Evolutionary conservation across 2,888 invertebrate genomes (phyloP).

Genomic region (Dexiosoma caninum): DNA sequence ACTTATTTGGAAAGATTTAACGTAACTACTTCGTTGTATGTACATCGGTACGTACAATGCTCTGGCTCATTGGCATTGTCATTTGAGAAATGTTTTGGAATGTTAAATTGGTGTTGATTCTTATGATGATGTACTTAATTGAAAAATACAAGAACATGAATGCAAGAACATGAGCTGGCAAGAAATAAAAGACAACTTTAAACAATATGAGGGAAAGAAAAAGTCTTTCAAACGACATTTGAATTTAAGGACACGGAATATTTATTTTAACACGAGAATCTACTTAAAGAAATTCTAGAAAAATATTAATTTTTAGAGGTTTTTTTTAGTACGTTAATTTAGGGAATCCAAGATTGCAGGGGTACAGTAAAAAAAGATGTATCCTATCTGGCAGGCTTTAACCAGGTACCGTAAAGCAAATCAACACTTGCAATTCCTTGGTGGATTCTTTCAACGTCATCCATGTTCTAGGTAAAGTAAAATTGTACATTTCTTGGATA

Average conservation of each 20-base stretch:
- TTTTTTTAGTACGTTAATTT: too few species aligned
- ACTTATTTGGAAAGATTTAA: constrained; percentile 60
- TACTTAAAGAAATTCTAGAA: background rate
- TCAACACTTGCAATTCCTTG: too few species aligned
- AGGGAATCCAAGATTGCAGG: too few species aligned
- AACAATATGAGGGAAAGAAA: background rate
- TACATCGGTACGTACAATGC: constrained; percentile 24
- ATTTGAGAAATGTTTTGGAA: constrained; percentile 62
- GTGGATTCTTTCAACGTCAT: too few species aligned
- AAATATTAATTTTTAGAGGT: too few species aligned
- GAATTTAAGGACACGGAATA: constrained; percentile 40
- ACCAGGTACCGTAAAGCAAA: too few species aligned
- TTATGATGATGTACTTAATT: constrained; percentile 62
- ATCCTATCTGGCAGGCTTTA: too few species aligned
- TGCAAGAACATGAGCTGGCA: background rate
- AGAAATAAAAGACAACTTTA: background rate
- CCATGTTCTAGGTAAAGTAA: too few species aligned
- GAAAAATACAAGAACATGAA: constrained; percentile 26
- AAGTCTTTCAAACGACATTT: background rate
- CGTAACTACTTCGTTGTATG: constrained; percentile 13
- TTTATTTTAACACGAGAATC: constrained; percentile 21
- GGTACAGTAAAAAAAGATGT: too few species aligned
- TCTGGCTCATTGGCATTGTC: constrained; percentile 65
- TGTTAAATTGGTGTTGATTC: constrained; percentile 59
- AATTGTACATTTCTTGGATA: too few species aligned